These are phyloP conservation scores for Psilopogon haemacephalus DNA, from an alignment of 2,113 vertebrate species.

Conservation along the genomic window DNA sequence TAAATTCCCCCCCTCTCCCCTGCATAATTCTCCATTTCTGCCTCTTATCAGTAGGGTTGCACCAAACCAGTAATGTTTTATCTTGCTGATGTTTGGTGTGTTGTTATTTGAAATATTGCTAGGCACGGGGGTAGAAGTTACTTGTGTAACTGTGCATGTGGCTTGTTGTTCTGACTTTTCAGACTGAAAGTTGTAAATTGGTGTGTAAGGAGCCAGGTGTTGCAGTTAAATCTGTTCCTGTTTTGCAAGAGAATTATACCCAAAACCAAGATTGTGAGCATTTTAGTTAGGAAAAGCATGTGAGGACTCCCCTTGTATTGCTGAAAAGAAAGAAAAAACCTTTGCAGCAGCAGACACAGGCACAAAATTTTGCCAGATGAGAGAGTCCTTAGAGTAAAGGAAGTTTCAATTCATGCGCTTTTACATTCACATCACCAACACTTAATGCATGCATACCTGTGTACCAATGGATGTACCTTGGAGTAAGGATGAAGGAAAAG, in stretches of 20 bases:
- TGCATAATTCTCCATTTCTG: background rate
- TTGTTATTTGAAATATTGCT: background rate
- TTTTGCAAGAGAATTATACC: background rate
- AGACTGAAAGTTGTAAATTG: background rate
- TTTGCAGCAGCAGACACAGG: background rate
- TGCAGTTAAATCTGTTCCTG: background rate
- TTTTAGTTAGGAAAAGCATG: background rate
- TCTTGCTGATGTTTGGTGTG: background rate
- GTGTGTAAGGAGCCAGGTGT: background rate
- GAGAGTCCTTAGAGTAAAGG: background rate
- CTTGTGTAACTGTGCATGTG: background rate
- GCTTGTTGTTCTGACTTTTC: background rate
- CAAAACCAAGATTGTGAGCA: background rate
- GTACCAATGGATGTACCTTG: background rate
- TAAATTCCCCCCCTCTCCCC: no score
- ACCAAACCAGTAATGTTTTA: background rate
- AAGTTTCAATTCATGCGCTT: background rate
- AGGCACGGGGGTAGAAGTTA: background rate
- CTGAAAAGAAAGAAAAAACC: background rate
- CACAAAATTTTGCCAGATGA: background rate
- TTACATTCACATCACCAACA: background rate
- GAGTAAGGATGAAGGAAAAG: background rate
- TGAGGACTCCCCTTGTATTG: background rate
- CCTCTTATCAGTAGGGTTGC: background rate
- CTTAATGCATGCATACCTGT: background rate